Conservation (phyloP, 2,113 vertebrate genomes). For the Podiceps cristatus region DNA sequence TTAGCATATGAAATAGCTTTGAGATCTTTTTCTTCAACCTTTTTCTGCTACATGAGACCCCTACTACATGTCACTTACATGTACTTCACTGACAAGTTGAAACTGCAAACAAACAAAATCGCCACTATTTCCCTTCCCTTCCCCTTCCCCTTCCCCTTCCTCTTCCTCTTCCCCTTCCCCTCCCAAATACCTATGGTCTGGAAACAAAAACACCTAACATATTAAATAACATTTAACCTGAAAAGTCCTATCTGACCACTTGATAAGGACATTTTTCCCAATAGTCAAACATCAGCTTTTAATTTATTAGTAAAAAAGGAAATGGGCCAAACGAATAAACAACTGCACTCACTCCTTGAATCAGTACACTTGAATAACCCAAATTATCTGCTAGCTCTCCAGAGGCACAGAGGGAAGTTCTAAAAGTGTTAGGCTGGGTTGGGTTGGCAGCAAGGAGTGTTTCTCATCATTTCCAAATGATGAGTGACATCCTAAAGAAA, state of each 20-base stretch:
- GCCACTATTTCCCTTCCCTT: background rate
- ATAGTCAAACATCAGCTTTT: background rate
- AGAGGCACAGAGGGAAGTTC: background rate
- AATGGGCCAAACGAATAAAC: background rate
- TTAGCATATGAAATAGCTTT: background rate
- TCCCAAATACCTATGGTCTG: background rate
- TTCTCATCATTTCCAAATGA: slow-evolving; percentile 39
- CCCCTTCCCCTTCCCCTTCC: background rate
- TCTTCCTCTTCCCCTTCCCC: background rate
- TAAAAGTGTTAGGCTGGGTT: background rate
- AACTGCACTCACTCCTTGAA: background rate
- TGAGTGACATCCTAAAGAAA: slow-evolving; percentile 8
- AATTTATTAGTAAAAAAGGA: background rate
- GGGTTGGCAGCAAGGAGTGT: background rate
- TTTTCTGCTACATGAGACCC: background rate
- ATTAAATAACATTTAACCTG: background rate
- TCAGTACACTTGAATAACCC: background rate
- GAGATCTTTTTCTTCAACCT: background rate
- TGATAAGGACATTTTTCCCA: background rate
- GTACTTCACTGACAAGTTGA: background rate
- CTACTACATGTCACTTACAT: background rate
- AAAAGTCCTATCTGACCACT: background rate
- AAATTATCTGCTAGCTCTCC: background rate
- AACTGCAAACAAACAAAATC: background rate
- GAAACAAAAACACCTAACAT: background rate